Evolutionary conservation across 2,113 vertebrate species (phyloP).

Genomic region (Planiliza haematocheilus): DNA sequence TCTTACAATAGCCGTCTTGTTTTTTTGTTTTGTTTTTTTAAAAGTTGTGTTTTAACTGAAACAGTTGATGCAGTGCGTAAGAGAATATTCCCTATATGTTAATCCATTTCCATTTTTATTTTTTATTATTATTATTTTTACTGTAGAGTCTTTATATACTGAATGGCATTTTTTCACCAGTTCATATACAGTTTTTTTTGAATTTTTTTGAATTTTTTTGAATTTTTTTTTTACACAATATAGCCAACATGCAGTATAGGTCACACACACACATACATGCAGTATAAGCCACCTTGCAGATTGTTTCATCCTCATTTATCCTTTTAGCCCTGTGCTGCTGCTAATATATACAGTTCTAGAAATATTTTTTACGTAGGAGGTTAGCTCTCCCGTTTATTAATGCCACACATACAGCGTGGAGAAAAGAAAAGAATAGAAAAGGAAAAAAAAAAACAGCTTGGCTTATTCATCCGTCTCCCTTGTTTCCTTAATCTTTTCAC

Average conservation of each 20-base stretch:
- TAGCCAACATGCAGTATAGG: slow-evolving; percentile 54
- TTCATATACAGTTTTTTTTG: slow-evolving; percentile 78
- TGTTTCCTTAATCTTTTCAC: slow-evolving; percentile 74
- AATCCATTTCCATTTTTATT: slow-evolving; percentile 65
- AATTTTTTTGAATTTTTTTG: slow-evolving; percentile 65
- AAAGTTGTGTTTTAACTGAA: slow-evolving; percentile 87
- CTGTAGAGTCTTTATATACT: slow-evolving; percentile 84
- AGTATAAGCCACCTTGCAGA: slow-evolving; percentile 40
- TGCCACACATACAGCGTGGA: slow-evolving; percentile 89
- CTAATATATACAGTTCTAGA: slow-evolving; percentile 92
- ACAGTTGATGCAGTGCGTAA: slow-evolving; percentile 77
- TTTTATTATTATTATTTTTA: slow-evolving; percentile 73
- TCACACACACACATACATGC: slow-evolving; percentile 22
- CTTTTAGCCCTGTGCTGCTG: slow-evolving; percentile 91
- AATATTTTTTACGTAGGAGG: slow-evolving; percentile 97
- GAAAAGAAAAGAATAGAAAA: no score
- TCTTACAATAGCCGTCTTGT: slow-evolving; percentile 89
- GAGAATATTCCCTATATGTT: slow-evolving; percentile 75
- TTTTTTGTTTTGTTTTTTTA: slow-evolving; percentile 83
- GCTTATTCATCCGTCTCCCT: slow-evolving; percentile 89
- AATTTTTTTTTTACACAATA: slow-evolving; percentile 26
- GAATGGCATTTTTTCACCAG: slow-evolving; percentile 76
- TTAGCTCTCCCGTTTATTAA: slow-evolving; percentile 96
- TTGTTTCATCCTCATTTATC: slow-evolving; percentile 80
- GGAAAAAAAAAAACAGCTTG: slow-evolving; percentile 82